Conservation (phyloP, 2,797 vertebrate species). For the Eleutherodactylus coqui region DNA sequence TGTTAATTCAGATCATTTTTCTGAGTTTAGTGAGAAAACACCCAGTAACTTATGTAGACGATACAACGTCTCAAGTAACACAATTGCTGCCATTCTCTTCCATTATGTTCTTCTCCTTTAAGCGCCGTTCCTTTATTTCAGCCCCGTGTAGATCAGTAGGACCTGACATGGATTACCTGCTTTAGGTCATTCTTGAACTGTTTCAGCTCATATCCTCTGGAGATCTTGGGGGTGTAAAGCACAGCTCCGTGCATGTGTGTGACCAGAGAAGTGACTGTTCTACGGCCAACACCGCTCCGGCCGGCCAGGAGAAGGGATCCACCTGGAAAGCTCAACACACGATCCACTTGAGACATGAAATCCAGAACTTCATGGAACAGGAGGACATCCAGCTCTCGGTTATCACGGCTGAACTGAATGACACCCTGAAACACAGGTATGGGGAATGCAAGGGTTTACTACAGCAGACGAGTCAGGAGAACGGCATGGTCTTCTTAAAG, state of each 20-base stretch:
- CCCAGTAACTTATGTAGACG: no score
- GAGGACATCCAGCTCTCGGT: slow-evolving; percentile 88
- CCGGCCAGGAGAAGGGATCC: slow-evolving; percentile 94
- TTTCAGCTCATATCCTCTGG: slow-evolving; percentile 88
- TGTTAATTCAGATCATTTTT: no score
- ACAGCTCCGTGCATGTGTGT: slow-evolving; percentile 92
- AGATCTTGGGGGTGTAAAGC: slow-evolving; percentile 89
- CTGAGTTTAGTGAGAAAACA: no score
- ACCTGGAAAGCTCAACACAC: slow-evolving; percentile 90
- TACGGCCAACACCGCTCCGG: slow-evolving; percentile 91
- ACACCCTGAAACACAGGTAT: slow-evolving; percentile 78
- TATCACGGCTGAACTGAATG: slow-evolving; percentile 90
- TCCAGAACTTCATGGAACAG: slow-evolving; percentile 94
- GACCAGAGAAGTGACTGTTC: slow-evolving; percentile 86
- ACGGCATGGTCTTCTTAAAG: neutral
- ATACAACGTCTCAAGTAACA: no score
- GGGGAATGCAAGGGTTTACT: neutral
- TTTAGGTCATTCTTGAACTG: slow-evolving; percentile 95
- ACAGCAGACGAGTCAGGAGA: neutral
- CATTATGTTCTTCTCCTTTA: no score
- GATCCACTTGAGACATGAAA: slow-evolving; percentile 87
- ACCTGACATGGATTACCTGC: slow-evolving; percentile 75
- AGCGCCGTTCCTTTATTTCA: no score
- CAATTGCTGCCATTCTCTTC: no score
- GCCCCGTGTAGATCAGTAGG: no score